Evolutionary conservation across 2,888 invertebrate species (phyloP).

Genomic region (Pantelozetes paolii): DNA sequence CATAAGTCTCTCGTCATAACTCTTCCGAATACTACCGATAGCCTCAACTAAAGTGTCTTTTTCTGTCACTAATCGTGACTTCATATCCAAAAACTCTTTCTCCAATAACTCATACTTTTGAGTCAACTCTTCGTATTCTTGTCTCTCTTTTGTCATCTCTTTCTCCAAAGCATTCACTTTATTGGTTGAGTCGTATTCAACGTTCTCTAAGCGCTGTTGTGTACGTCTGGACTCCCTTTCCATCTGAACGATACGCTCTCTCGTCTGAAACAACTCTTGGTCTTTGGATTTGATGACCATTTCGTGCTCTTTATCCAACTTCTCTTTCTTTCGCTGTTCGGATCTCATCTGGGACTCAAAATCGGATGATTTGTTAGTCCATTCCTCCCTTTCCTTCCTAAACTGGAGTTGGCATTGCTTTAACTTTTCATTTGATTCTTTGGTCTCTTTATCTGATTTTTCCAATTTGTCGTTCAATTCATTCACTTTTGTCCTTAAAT

Average conservation of each 20-base stretch:
- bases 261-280: conserved; percentile 48
- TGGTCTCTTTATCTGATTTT: conserved; percentile 61
- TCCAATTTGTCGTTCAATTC: conserved; percentile 53
- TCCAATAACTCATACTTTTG: conserved; percentile 75
- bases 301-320: conserved; percentile 65
- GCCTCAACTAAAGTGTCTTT: conserved; percentile 71
- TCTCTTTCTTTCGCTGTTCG: conserved; percentile 65
- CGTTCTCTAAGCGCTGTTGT: conserved; percentile 45
- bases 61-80: conserved; percentile 73
- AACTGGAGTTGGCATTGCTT: conserved; percentile 52
- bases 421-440: conserved; percentile 61
- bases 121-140: conserved; percentile 73
- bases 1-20: conserved; percentile 60
- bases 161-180: conserved; percentile 61
- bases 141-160: conserved; percentile 64
- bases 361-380: conserved; percentile 60
- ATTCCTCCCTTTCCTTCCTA: conserved; percentile 61
- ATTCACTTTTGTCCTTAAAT: conserved; percentile 53
- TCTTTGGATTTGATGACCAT: conserved; percentile 56
- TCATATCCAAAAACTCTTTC: conserved; percentile 77
- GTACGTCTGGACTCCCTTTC: conserved; percentile 46
- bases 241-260: conserved; percentile 48
- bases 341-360: conserved; percentile 52
- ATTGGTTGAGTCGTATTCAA: conserved; percentile 42
- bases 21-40: conserved; percentile 61